phyloP scores from a whole-genome alignment of 2,113 vertebrate species.

The Salvelinus namaycush region DNA sequence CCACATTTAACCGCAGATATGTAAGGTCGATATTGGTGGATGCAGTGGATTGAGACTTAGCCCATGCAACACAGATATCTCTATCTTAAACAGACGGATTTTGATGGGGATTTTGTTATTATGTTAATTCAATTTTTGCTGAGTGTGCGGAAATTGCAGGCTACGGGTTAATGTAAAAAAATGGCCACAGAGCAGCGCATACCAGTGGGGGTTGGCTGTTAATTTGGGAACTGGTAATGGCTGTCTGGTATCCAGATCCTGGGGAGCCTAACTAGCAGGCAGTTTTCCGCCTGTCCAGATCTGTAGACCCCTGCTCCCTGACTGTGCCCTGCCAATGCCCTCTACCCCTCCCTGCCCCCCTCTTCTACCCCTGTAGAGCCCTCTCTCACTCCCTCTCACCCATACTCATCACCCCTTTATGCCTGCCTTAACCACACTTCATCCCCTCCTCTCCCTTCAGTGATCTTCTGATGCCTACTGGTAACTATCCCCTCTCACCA shows the following conservation, averaged over 20 bases:
- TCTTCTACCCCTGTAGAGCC: not conserved
- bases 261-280: constrained; percentile 65
- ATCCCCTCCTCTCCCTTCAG: not conserved
- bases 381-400: not conserved
- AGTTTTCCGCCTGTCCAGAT: constrained; percentile 36
- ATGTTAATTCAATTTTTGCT: too few relatives aligned
- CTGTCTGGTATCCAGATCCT: constrained; percentile 1
- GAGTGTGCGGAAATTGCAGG: too few relatives aligned
- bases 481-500: not conserved
- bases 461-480: not conserved
- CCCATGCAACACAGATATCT: too few relatives aligned
- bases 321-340: not conserved
- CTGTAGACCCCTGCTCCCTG: constrained; percentile 35
- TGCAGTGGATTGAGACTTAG: too few relatives aligned
- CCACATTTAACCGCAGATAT: too few relatives aligned
- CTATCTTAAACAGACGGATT: too few relatives aligned
- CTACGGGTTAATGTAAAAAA: too few relatives aligned
- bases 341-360: not conserved
- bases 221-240: not conserved
- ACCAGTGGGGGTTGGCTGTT: not conserved
- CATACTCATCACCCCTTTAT: not conserved
- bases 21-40: too few relatives aligned
- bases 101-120: too few relatives aligned
- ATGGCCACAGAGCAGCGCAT: too few relatives aligned
- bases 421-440: too few relatives aligned